Evolutionary conservation across 2,797 vertebrate species (phyloP), one percentile per base, ranked within the genome.

Genomic region (Hypotaenidia okinawae): DNA sequence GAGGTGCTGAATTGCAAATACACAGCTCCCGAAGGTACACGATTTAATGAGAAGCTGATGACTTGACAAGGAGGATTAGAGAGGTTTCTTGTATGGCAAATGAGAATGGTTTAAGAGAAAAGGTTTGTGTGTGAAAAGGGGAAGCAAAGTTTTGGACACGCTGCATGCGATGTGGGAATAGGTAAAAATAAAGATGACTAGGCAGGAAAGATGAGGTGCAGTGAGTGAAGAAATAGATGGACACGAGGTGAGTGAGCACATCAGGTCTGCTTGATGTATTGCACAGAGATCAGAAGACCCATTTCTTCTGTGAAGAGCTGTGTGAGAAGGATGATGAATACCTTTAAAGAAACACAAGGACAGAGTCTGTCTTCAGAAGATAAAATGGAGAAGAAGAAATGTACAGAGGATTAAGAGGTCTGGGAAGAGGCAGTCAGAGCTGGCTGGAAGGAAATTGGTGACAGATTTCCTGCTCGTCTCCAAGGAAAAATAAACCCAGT

Each of bases 381-480:
- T 15, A 88, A 87, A 90, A 90, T 28, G 45, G 12, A 69, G 52
- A 67, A 75, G 55, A 72, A 89, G 16, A 94, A 94, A 87, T 3
- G 12, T 51, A 54, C 27, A 77, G 78, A 68, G 33, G 35, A 58
- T 45, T 74, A 68, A 51, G 30, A 93, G 7, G 41, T 76, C 55
- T 45, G 25, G 86, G 23, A 94, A 86, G 66, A 90, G 22, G 33
- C 83, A 88, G 63, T 57, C 55, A 84, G 74, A 93, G 32, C 32
- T 72, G 67, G 16, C 63, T n/a, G 5, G 75, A 92, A 93, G 78
- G 64, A 96, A 95, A 92, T 87, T 28, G 90, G 61, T 84, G 93
- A 89, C 72, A 87, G 80, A 95, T 90, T 96, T 95, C 87, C 81
- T 93, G 67, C 75, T 92, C 67, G 24, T 93, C 68, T 87, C 64